Conservation (phyloP, 2,888 invertebrate species). For the Belgica antarctica region DNA sequence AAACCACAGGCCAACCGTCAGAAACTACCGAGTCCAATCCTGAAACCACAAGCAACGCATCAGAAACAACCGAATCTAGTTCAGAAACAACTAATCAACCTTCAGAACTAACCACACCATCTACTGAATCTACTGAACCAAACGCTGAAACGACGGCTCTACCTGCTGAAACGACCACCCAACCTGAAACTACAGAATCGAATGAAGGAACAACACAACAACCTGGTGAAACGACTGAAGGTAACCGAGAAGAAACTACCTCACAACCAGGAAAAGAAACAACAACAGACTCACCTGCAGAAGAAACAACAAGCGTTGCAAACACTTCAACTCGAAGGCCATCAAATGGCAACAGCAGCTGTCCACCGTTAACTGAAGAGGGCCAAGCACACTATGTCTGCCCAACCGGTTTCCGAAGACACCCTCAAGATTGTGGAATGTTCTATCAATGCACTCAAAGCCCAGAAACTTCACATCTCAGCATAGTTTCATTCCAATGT, state of each 20-base stretch:
- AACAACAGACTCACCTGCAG: constrained; percentile 44
- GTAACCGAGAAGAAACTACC: constrained; percentile 31
- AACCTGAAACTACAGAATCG: constrained; percentile 45
- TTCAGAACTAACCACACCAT: constrained; percentile 40
- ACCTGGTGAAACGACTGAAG: constrained; percentile 45
- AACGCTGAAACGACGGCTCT: constrained; percentile 30
- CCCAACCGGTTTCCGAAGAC: constrained; percentile 77
- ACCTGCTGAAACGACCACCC: constrained; percentile 32
- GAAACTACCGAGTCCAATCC: constrained; percentile 20
- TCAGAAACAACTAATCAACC: constrained; percentile 28
- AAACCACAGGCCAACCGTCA: constrained; percentile 43
- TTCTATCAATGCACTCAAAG: constrained; percentile 79
- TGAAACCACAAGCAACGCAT: constrained; percentile 46
- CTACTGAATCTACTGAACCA: constrained; percentile 41
- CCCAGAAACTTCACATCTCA: constrained; percentile 66
- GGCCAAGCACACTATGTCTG: constrained; percentile 73
- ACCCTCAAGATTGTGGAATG: constrained; percentile 77
- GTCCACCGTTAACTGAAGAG: constrained; percentile 61
- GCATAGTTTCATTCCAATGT: constrained; percentile 71
- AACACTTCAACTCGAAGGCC: constrained; percentile 21
- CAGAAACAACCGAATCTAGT: constrained; percentile 29
- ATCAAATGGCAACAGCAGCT: constrained; percentile 51
- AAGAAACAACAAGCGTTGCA: constrained; percentile 16
- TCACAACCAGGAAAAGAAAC: constrained; percentile 38
- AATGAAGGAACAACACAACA: constrained; percentile 45